These are phyloP conservation scores for Cephus spinipes DNA, from an alignment of 2,888 invertebrate genomes.

Conservation along the genomic window DNA sequence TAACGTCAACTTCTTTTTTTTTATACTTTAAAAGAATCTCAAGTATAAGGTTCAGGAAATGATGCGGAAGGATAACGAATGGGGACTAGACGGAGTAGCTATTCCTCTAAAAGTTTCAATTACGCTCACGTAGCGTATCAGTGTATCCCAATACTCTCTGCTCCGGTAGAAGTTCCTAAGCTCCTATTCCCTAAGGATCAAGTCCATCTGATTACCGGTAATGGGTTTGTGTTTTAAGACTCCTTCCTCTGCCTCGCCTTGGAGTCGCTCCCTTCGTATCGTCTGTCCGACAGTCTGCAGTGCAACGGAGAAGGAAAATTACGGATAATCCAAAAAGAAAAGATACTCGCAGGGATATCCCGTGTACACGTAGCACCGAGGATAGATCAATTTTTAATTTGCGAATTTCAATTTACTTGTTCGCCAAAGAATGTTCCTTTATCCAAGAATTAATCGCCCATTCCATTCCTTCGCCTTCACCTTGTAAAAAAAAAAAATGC, in stretches of 20 bases:
- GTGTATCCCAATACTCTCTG: conserved; percentile 25
- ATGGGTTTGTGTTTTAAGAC: conserved; percentile 51
- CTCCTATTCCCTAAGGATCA: conserved; percentile 46
- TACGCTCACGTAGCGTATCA: conserved; percentile 40
- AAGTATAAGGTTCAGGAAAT: background rate
- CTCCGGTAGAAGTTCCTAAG: conserved; percentile 1
- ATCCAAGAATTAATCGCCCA: background rate
- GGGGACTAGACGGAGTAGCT: background rate
- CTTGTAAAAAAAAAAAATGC: background rate
- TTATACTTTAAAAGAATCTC: background rate
- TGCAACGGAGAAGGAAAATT: background rate
- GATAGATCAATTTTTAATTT: background rate
- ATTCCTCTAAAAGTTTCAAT: conserved; percentile 41
- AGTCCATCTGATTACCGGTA: conserved; percentile 52
- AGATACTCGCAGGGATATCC: background rate
- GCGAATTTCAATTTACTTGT: background rate
- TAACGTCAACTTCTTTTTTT: background rate
- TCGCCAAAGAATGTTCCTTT: background rate
- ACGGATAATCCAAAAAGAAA: background rate
- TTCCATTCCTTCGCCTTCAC: background rate
- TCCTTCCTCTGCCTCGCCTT: background rate
- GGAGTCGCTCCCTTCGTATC: background rate
- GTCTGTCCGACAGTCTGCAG: background rate
- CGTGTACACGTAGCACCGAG: background rate
- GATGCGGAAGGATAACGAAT: background rate